Base-by-base conservation (phyloP, 2,797 vertebrate species). In the Sebastes oblongus region DNA sequence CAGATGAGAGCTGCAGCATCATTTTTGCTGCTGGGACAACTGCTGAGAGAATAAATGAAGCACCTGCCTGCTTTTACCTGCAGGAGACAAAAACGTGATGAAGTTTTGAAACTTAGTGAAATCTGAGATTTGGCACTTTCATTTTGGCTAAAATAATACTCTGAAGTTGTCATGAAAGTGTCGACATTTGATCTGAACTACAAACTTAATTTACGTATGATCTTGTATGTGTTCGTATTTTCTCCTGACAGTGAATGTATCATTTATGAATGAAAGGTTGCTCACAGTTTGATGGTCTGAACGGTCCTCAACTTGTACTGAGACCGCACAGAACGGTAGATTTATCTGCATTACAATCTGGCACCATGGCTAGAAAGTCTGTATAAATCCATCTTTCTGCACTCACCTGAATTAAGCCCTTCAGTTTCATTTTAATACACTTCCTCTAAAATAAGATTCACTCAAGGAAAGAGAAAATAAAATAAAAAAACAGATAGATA, bases 11-110 rank as follows among this genome's bases (percentile, higher is more conserved):
- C 50, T 18, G 39, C 12, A 58, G 24, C 39, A 56, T 59, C 13
- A 36, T 8, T 52, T 55, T 36, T 29, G 70, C 50, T 71, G 82
- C 67, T 22, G 55, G 30, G 39, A 64, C 29, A 16, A 56, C 61
- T 39, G 46, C 62, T 73, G 64, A 34, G 32, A 56, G 42, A 81
- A 65, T 55, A 60, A 77, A 75, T 66, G 32, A 70, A 75, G 59
- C 42, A 60, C 29, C 58, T 70, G 20, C 34, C 39, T 6, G 16
- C 18, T 1, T 69, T 24, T 16, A 59, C 30, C 73, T 36, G 61
- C 66, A 67, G 72, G 70, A 80, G 50, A 65, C 30, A 18, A 36
- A 36, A 27, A 58, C 5, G 13, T 22, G 16, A 70, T 36, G 20
- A 59, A 68, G 46, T 14, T 77, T 3, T 60, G 30, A 24, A 25